Base-by-base conservation (phyloP, 2,113 vertebrate species). In the Petrocephalus microphthalmus region DNA sequence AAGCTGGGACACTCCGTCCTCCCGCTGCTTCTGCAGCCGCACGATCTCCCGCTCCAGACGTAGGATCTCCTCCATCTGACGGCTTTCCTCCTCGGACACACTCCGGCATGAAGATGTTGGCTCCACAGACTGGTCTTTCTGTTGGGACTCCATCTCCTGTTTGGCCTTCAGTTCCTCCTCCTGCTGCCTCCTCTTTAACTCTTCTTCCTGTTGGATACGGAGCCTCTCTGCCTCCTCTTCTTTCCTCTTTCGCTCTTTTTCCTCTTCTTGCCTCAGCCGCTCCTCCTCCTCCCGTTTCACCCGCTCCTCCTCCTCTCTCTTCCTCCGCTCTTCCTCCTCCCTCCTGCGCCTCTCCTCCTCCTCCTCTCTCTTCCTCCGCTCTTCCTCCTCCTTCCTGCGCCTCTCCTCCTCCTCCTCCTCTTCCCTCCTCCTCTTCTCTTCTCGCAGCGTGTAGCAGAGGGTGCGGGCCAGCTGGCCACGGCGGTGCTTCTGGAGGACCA, bases 1-100 rank as follows among this genome's bases (percentile, higher is more conserved):
- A 54, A 97, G 92, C 91, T 96, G 95, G 22, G 97, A 97, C 91
- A 97, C 96, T 83, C 96, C 96, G 11, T 97, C 96, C 89, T 96
- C 95, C 0, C 96, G 94, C 92, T 97, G 96, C 92, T 96, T 96
- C 91, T 97, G 97, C 90, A 98, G 83, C 33, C 96, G 96, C 89
- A 98, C 97, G 22, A 98, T 98, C 94, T 98, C 97, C 88, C 94
- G 94, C 92, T 98, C 97, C 87, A 98, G 85, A 86, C 96, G 95
- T 90, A 98, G 92, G 90, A 98, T 98, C 93, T 98, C 96, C 91
- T 98, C 96, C 97, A 98, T 97, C 92, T 98, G 97, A 88, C 93
- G 95, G 84, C 92, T 90, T 85, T 97, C 96, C 22, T 96, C 96
- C 93, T 96, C 94, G 54, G 92, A 90, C 33, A 95, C 87, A 0